These are phyloP conservation scores for Encarsia formosa DNA, from an alignment of 2,888 invertebrate species.

Conservation along the genomic window DNA sequence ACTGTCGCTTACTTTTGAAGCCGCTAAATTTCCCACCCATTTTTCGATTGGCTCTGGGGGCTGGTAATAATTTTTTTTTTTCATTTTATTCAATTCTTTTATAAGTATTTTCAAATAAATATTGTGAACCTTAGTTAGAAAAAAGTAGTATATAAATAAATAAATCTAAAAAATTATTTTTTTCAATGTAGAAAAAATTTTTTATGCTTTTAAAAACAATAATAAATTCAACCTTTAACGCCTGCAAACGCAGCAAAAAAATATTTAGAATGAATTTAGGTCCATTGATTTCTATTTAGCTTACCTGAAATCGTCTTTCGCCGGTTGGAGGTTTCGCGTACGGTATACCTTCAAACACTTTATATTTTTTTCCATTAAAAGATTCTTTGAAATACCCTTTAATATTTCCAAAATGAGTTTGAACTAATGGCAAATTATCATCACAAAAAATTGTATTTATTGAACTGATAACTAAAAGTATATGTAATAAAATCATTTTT, in stretches of 20 bases:
- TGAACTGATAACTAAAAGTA: not conserved
- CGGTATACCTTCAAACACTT: conserved; percentile 42
- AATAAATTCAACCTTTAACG: no score
- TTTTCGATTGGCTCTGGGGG: not conserved
- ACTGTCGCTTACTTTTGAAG: not conserved
- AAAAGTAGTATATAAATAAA: no score
- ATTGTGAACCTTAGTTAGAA: no score
- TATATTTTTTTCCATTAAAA: conserved; percentile 33
- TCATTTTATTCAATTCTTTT: no score
- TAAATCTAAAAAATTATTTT: no score
- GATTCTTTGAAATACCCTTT: conserved; percentile 35
- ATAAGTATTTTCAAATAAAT: no score
- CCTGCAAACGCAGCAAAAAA: no score
- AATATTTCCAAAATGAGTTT: conserved; percentile 35
- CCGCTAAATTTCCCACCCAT: not conserved
- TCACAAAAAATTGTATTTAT: not conserved
- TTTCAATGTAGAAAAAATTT: no score
- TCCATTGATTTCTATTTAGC: no score
- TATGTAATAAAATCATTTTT: not conserved
- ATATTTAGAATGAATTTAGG: no score
- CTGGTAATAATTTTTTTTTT: conserved; percentile 39
- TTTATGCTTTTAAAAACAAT: no score
- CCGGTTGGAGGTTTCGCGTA: conserved; percentile 40
- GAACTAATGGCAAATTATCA: conserved; percentile 25
- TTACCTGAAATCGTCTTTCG: conserved; percentile 39